A percentile compares a stretch with the other conserved stretches of the same genome.
Conservation (phyloP, 2,888 invertebrate genomes). For the Crepidodera aurea region DNA sequence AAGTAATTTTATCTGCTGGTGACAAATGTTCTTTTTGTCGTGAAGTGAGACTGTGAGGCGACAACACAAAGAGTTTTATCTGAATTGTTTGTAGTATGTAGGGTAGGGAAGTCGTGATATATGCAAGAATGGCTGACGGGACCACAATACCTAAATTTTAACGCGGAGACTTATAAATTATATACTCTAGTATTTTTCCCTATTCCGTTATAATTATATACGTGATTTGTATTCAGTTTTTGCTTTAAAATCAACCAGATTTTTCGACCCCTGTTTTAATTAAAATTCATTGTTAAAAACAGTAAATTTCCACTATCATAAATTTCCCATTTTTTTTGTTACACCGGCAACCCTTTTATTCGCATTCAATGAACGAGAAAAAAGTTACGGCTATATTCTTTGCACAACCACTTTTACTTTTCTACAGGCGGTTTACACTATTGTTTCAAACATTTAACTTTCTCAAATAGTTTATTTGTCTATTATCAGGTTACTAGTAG, state of each 20-base stretch:
- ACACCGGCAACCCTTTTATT: conserved; percentile 5
- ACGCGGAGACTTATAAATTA: conserved; percentile 40
- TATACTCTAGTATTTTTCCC: conserved; percentile 23
- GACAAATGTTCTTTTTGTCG: conserved; percentile 49
- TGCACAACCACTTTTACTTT: neutral
- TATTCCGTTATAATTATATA: conserved; percentile 17
- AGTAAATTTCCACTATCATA: conserved; percentile 6
- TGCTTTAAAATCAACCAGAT: conserved; percentile 35
- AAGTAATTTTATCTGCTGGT: conserved; percentile 45
- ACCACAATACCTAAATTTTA: conserved; percentile 29
- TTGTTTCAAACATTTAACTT: too few species aligned
- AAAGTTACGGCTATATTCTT: neutral
- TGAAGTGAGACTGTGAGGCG: conserved; percentile 41
- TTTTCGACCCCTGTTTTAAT: conserved; percentile 15
- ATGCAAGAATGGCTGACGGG: conserved; percentile 46
- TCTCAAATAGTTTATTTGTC: too few species aligned
- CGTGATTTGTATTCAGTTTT: conserved; percentile 14
- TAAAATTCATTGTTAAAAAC: conserved; percentile 20
- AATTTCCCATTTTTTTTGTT: neutral
- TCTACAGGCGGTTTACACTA: too few species aligned
- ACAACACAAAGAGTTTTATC: conserved; percentile 49
- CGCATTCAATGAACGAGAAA: neutral
- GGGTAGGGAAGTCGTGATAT: conserved; percentile 45
- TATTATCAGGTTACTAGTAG: too few species aligned
- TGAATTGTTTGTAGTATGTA: conserved; percentile 49